Conservation (phyloP, 2,888 invertebrate species). For the Chloroclystis v-ata region DNA sequence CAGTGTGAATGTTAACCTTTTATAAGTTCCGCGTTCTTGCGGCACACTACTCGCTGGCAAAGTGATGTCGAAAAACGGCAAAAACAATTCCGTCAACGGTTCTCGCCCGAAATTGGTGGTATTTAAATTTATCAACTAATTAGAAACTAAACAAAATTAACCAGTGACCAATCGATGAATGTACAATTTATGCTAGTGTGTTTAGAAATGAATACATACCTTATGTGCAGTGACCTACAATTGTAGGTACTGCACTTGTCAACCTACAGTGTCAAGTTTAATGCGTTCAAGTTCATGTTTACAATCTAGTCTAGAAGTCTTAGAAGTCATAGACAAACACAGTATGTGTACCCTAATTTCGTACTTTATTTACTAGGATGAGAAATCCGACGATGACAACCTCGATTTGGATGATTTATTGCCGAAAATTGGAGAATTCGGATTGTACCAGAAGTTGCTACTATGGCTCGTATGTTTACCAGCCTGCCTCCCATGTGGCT, state of each 20-base stretch:
- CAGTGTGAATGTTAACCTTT: conserved; percentile 30
- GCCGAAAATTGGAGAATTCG: conserved; percentile 92
- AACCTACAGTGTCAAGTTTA: conserved; percentile 18
- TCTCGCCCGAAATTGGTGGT: conserved; percentile 50
- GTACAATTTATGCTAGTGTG: too few species aligned
- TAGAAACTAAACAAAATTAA: too few species aligned
- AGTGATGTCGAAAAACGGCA: conserved; percentile 48
- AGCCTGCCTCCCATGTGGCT: conserved; percentile 93
- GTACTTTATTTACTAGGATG: conserved; percentile 15
- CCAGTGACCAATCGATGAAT: too few species aligned
- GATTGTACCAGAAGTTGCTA: conserved; percentile 90
- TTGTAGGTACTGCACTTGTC: background rate
- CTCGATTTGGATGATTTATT: conserved; percentile 91
- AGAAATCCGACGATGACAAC: conserved; percentile 40
- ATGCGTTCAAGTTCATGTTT: conserved; percentile 18
- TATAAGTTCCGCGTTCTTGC: conserved; percentile 27
- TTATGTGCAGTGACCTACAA: background rate
- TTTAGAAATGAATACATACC: too few species aligned
- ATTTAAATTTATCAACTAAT: conserved; percentile 16
- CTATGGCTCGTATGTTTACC: conserved; percentile 92
- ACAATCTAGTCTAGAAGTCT: conserved; percentile 4
- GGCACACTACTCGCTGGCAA: conserved; percentile 21
- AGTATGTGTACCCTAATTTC: background rate
- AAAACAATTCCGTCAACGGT: conserved; percentile 39
- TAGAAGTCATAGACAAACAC: background rate